These are phyloP conservation scores for Dermochelys coriacea DNA, from an alignment of 2,797 vertebrate species.

Conservation along the genomic window DNA sequence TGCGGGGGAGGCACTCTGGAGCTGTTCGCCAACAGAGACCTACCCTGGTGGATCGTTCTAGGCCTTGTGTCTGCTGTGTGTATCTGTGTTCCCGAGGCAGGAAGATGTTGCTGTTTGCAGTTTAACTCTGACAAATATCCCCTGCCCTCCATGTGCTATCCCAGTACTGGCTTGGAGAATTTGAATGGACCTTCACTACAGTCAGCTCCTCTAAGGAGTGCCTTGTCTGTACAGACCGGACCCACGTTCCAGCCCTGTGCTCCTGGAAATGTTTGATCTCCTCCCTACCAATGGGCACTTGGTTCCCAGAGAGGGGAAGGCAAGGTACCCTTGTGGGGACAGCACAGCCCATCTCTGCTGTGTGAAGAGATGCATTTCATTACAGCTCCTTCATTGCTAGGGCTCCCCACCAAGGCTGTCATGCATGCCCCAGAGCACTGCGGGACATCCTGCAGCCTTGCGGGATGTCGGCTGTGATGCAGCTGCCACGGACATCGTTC, in stretches of 20 bases:
- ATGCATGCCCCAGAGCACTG: neutral
- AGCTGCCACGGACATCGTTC: neutral
- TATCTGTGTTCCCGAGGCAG: neutral
- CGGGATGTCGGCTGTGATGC: neutral
- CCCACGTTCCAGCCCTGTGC: neutral
- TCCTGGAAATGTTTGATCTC: neutral
- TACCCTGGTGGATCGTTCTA: neutral
- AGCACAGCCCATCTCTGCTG: neutral
- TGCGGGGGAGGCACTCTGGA: too few relatives aligned
- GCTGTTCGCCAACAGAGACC: too few relatives aligned
- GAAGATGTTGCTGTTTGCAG: neutral
- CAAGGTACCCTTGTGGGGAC: neutral
- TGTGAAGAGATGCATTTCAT: neutral
- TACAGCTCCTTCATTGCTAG: neutral
- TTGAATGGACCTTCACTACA: neutral
- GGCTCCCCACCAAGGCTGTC: neutral
- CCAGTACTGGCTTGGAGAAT: neutral
- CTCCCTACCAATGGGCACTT: neutral
- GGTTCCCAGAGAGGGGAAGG: too few relatives aligned
- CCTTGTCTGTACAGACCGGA: neutral
- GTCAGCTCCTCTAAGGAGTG: neutral
- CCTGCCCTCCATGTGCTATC: neutral
- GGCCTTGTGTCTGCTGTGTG: too few relatives aligned
- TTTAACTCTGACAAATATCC: neutral
- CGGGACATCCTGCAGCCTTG: neutral